Percentiles rank a stretch among this genome's conserved stretches.
phyloP scores from a whole-genome alignment of 2,888 invertebrate species.

The Euplagia quadripunctaria region DNA sequence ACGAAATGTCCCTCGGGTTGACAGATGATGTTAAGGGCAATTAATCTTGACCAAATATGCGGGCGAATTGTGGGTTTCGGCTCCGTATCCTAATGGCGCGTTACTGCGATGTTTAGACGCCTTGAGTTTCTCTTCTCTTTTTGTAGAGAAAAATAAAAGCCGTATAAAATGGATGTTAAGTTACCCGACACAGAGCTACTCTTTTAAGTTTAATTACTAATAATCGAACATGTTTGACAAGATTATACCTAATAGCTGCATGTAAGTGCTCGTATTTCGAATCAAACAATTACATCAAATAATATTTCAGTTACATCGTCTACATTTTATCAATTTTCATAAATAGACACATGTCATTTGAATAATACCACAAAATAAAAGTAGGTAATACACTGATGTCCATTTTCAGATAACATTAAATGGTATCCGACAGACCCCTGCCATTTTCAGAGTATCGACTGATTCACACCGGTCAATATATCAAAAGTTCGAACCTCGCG shows the following conservation, averaged over 20 bases:
- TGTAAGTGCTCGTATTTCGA: constrained; percentile 17
- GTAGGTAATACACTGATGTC: constrained; percentile 52
- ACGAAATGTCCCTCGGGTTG: constrained; percentile 75
- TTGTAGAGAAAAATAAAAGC: constrained; percentile 28
- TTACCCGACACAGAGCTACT: background rate
- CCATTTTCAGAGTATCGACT: constrained; percentile 64
- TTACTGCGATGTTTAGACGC: constrained; percentile 57
- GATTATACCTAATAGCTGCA: constrained; percentile 15
- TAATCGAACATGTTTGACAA: constrained; percentile 16
- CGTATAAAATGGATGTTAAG: constrained; percentile 25
- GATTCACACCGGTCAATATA: constrained; percentile 71
- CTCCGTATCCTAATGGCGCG: constrained; percentile 70
- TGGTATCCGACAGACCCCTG: constrained; percentile 65
- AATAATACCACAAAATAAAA: constrained; percentile 32
- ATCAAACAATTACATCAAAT: background rate
- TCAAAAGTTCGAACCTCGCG: constrained; percentile 68
- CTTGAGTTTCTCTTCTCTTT: constrained; percentile 45
- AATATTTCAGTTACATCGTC: background rate
- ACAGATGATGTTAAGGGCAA: constrained; percentile 84
- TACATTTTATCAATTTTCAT: constrained; percentile 23
- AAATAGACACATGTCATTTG: constrained; percentile 29
- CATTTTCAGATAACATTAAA: constrained; percentile 61
- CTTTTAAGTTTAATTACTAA: constrained; percentile 18
- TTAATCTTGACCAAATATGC: constrained; percentile 86
- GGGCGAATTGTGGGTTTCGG: constrained; percentile 76